Percentiles rank a stretch among this genome's conserved stretches.
Conservation (phyloP, 1,140 invertebrate species). For the Drosophila eugracilis region DNA sequence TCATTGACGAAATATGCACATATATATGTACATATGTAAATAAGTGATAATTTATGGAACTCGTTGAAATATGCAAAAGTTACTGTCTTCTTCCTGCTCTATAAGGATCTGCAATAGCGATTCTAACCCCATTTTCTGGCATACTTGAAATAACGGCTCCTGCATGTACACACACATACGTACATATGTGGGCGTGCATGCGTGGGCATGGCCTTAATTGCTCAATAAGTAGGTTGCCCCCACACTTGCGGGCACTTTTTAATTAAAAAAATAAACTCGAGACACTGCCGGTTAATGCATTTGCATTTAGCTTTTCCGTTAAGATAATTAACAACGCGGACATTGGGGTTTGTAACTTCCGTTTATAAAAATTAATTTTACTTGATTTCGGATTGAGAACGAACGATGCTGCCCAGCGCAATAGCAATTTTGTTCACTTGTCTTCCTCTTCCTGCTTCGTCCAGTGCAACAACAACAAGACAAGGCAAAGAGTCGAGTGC, state of each 20-base stretch:
- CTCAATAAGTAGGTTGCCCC: constrained; percentile 69
- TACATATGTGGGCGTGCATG: constrained; percentile 34
- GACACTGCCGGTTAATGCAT: constrained; percentile 9
- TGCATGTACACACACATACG: constrained; percentile 21
- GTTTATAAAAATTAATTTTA: constrained; percentile 1
- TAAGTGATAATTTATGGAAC: not conserved
- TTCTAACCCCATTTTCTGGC: constrained; percentile 18
- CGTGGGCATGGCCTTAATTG: constrained; percentile 67
- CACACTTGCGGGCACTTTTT: constrained; percentile 44
- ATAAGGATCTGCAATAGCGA: constrained; percentile 16
- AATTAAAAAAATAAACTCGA: constrained; percentile 58
- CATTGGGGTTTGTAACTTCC: constrained; percentile 7
- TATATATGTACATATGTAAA: too few relatives aligned
- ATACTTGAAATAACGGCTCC: constrained; percentile 20
- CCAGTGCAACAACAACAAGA: constrained; percentile 30
- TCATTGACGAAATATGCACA: not conserved
- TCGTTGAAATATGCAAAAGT: constrained; percentile 23
- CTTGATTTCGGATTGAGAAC: constrained; percentile 44
- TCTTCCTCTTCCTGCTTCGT: constrained; percentile 62
- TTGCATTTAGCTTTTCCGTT: constrained; percentile 16
- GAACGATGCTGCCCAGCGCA: constrained; percentile 72
- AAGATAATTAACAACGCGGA: not conserved
- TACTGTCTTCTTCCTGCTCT: not conserved
- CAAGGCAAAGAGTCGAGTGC: not conserved
- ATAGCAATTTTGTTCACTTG: constrained; percentile 78